Evolutionary conservation across 1,140 invertebrate species (phyloP).

Genomic region (Drosophila nannoptera): DNA sequence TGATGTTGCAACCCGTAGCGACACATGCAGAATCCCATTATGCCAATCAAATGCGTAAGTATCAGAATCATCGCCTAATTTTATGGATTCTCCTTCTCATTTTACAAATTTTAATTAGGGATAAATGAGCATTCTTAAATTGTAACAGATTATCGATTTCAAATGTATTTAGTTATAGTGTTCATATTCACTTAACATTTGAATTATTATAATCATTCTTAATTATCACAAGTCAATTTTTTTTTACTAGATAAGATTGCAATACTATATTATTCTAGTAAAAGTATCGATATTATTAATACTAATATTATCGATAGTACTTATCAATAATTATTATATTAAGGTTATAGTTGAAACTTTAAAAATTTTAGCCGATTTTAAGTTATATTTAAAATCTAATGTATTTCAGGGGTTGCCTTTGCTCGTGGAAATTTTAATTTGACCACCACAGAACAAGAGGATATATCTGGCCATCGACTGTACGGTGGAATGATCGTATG

Average conservation of each 20-base stretch:
- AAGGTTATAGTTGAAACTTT: no score
- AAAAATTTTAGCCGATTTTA: no score
- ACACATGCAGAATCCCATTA: slow-evolving; percentile 63
- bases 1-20: slow-evolving; percentile 64
- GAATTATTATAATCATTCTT: no score
- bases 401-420: slow-evolving; percentile 52
- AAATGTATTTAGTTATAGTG: not conserved
- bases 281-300: no score
- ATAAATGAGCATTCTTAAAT: not conserved
- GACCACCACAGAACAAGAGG: slow-evolving; percentile 42
- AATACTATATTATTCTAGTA: no score
- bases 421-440: slow-evolving; percentile 57
- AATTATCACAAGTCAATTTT: no score
- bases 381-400: not conserved
- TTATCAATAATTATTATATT: no score
- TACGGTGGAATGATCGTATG: slow-evolving; percentile 61
- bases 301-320: no score
- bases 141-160: not conserved
- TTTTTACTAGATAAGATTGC: no score
- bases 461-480: slow-evolving; percentile 53
- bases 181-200: no score
- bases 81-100: no score
- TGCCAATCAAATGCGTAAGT: slow-evolving; percentile 64
- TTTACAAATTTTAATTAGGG: no score
- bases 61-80: not conserved